Conservation (phyloP, 2,888 invertebrate species). For the Idaea dimidiata region DNA sequence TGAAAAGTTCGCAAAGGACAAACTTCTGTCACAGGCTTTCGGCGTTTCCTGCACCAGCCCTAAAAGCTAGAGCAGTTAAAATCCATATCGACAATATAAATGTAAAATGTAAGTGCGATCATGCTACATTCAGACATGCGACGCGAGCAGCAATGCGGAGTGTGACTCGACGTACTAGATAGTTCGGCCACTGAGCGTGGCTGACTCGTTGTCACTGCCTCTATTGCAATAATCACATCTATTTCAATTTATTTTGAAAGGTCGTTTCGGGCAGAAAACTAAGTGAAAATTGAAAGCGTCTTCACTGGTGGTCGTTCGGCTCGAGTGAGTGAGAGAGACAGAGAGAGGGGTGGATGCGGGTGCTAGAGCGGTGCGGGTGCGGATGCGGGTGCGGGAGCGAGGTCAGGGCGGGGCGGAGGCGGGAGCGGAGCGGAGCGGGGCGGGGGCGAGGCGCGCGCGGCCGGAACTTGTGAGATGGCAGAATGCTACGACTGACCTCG, state of each 20-base stretch:
- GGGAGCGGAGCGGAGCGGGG: constrained; percentile 31
- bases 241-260: constrained; percentile 2
- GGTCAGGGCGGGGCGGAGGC: constrained; percentile 34
- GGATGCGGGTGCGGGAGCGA: not conserved
- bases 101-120: constrained; percentile 25
- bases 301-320: constrained; percentile 54
- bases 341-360: constrained; percentile 28
- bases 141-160: constrained; percentile 34
- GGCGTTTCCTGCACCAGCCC: not conserved
- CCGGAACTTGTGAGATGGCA: constrained; percentile 81
- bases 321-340: constrained; percentile 37
- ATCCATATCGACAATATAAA: constrained; percentile 6
- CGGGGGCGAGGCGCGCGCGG: constrained; percentile 29
- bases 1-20: not conserved
- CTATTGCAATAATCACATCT: constrained; percentile 16
- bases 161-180: constrained; percentile 1
- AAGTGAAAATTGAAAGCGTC: not conserved
- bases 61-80: constrained; percentile 10
- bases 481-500: constrained; percentile 77
- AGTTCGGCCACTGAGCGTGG: constrained; percentile 7
- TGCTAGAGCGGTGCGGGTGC: constrained; percentile 7
- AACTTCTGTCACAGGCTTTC: not conserved
- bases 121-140: constrained; percentile 35
- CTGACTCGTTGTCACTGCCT: constrained; percentile 39
- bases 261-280: constrained; percentile 5